These are phyloP conservation scores for Phortica okadai DNA, from an alignment of 2,888 invertebrate species.

Conservation along the genomic window DNA sequence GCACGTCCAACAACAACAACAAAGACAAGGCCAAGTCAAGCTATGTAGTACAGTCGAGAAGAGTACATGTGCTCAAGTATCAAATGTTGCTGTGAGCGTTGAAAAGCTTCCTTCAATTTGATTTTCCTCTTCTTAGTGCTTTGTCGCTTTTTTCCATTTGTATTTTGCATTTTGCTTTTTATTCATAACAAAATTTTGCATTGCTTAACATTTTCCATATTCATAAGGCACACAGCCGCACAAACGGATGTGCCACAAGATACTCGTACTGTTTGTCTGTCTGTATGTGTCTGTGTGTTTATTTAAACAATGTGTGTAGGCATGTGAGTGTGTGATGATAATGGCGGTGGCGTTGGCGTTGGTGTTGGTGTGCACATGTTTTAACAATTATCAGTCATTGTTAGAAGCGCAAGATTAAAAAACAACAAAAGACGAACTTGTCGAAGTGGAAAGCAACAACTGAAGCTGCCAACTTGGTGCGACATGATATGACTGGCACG, in stretches of 20 bases:
- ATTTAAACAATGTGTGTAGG: slow-evolving; percentile 21
- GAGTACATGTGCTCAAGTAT: too few relatives aligned
- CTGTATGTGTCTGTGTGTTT: not conserved
- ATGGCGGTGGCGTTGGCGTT: not conserved
- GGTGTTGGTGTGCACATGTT: slow-evolving; percentile 10
- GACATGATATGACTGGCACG: not conserved
- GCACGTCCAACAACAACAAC: not conserved
- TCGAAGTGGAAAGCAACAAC: not conserved
- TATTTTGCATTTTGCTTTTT: slow-evolving; percentile 9
- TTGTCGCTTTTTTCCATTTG: not conserved
- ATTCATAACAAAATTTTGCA: slow-evolving; percentile 33
- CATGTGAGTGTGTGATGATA: not conserved
- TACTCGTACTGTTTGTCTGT: not conserved
- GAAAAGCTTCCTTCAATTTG: not conserved
- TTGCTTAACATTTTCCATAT: slow-evolving; percentile 20
- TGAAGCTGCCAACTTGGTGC: not conserved
- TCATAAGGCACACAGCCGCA: not conserved
- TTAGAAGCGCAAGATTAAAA: slow-evolving; percentile 22
- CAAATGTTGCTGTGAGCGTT: not conserved
- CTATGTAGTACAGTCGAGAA: too few relatives aligned
- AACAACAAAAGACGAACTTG: slow-evolving; percentile 3
- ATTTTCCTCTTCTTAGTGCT: not conserved
- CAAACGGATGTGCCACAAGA: not conserved
- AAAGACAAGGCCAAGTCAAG: not conserved
- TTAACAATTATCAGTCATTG: slow-evolving; percentile 31